Base-by-base conservation (phyloP, 1,140 invertebrate species). In the Drosophila punjabiensis region DNA sequence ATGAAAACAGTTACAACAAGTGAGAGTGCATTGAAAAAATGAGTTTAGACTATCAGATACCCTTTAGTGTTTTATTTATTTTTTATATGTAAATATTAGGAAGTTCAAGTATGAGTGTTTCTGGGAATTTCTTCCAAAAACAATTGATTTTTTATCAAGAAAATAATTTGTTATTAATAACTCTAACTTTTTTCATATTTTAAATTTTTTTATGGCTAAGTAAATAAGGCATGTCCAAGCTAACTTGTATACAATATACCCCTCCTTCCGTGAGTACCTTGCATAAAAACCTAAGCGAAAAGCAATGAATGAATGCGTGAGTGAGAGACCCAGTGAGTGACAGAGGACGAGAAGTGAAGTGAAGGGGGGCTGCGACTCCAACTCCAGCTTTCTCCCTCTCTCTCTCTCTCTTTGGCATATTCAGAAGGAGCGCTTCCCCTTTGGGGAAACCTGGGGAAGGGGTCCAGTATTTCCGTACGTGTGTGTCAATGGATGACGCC, bases 401-500 rank as follows among this genome's bases (percentile, higher is more conserved):
- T 47, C 43, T 33, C 67, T 24, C 24, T 24, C 43, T 47, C 43
- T 33, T 43, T 39, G 33, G 28, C 39, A 43, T 43, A 48, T 60
- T 37, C 24, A 30, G 47, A 28, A 58, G 58, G 33, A 59, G 45
- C 43, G 39, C 18, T 52, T 70, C 45, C 43, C 48, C 65, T 30
- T 35, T 59, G 43, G 76, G 64, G 39, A 65, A 56, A 39, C 53
- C 3, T 5, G 5, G 14, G 33, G 16, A 0, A 14, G 53, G 53
- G 33, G 6, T 14, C 20, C 18, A 16, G 33, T 9, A 33, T 30
- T 41, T 58, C 41, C 37, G 56, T 50, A 56, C 48, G 70, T 56
- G 70, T 76, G 62, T 81, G 84, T 89, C 85, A 89, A 81, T 88
- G 78, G 65, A 69, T 88, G 81, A 81, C 85, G 85, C 81, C 85